Percentiles rank a stretch among this genome's conserved stretches.
These are phyloP conservation scores for Streblospio benedicti DNA, from an alignment of 1,140 invertebrate genomes.

Conservation along the genomic window DNA sequence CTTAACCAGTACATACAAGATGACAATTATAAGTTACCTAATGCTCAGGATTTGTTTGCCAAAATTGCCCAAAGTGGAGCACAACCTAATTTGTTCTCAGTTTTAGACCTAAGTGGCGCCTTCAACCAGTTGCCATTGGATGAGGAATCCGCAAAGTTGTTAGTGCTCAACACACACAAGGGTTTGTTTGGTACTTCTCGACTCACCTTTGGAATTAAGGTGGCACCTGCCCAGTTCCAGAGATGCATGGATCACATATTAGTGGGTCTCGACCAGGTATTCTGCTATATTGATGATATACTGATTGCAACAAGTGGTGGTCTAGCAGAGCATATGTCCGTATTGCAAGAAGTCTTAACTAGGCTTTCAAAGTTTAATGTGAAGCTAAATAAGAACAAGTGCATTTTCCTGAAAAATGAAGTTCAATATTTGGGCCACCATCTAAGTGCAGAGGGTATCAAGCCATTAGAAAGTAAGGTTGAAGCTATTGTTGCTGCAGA, in stretches of 20 bases:
- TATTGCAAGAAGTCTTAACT: not conserved
- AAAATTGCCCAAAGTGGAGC: not conserved
- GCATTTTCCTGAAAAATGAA: not conserved
- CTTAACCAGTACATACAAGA: not conserved
- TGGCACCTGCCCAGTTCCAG: slow-evolving; percentile 49
- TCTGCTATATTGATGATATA: not conserved
- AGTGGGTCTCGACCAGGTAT: not conserved
- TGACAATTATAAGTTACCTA: not conserved
- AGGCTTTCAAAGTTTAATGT: not conserved
- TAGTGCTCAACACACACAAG: slow-evolving; percentile 33
- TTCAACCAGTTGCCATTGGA: slow-evolving; percentile 27
- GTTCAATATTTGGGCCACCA: not conserved
- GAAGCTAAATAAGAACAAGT: not conserved
- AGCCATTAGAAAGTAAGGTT: not conserved
- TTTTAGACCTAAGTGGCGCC: not conserved
- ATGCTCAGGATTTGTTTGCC: not conserved
- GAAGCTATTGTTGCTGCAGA: not conserved
- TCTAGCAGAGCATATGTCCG: not conserved
- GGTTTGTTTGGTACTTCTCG: slow-evolving; percentile 18
- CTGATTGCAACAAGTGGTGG: not conserved
- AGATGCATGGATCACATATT: slow-evolving; percentile 41
- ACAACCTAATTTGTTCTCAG: not conserved
- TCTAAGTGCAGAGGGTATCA: not conserved
- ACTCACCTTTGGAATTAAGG: slow-evolving; percentile 43
- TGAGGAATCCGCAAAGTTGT: slow-evolving; percentile 21